These are phyloP conservation scores for Neuroscelio doddi DNA, from an alignment of 2,888 invertebrate genomes.

Conservation along the genomic window DNA sequence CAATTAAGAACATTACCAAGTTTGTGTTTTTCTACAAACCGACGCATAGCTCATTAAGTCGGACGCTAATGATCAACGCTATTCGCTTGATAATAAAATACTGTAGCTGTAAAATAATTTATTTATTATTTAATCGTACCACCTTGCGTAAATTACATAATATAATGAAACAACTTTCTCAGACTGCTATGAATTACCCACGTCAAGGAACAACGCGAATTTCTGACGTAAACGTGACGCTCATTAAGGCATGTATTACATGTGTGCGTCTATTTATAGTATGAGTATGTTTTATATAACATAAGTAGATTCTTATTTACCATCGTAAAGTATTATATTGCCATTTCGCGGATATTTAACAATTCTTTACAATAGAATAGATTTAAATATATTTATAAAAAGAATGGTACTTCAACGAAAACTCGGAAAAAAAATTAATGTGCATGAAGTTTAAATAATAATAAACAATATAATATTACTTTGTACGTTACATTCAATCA, in stretches of 20 bases:
- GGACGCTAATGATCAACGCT: constrained; percentile 53
- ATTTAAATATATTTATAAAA: background rate
- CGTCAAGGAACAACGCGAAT: constrained; percentile 37
- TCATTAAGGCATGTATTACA: constrained; percentile 48
- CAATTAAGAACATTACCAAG: constrained; percentile 36
- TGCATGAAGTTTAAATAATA: too few relatives aligned
- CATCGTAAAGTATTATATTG: background rate
- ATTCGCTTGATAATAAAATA: constrained; percentile 59
- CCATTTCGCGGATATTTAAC: background rate
- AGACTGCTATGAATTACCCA: constrained; percentile 19
- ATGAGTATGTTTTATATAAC: constrained; percentile 6
- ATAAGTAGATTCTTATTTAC: constrained; percentile 5
- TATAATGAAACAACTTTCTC: constrained; percentile 21
- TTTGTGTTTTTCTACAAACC: constrained; percentile 35
- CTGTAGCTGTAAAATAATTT: constrained; percentile 55
- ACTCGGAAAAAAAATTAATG: too few relatives aligned
- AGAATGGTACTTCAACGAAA: too few relatives aligned
- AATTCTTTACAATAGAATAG: background rate
- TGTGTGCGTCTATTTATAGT: constrained; percentile 37
- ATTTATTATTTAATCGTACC: constrained; percentile 55
- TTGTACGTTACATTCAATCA: too few relatives aligned
- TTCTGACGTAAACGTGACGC: constrained; percentile 39
- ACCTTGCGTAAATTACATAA: constrained; percentile 26
- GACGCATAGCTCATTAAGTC: constrained; percentile 44
- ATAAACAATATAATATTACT: too few relatives aligned